Evolutionary conservation across 2,113 vertebrate species (phyloP).

Genomic region (cat (Felis catus)): F.catus_Fca126_mat1.0 CM031413.1:2567001-2567500

Average conservation of each 20-base stretch:
- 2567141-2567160: neutral
- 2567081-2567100: neutral
- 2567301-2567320: neutral
- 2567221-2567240: neutral
- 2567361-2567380: no score
- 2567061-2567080: neutral
- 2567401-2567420: neutral
- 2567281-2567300: neutral
- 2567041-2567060: neutral
- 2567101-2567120: neutral
- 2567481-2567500: no score
- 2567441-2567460: neutral
- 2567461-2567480: neutral
- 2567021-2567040: neutral
- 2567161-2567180: neutral
- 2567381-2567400: neutral
- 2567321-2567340: neutral
- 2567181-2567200: neutral
- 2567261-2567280: neutral
- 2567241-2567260: neutral
- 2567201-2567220: neutral
- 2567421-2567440: neutral
- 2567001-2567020: no score
- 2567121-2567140: neutral
- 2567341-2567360: neutral